phyloP scores from a whole-genome alignment of 37 sponge, comb jelly and placozoan genomes.

The Tethya wilhelma region DNA sequence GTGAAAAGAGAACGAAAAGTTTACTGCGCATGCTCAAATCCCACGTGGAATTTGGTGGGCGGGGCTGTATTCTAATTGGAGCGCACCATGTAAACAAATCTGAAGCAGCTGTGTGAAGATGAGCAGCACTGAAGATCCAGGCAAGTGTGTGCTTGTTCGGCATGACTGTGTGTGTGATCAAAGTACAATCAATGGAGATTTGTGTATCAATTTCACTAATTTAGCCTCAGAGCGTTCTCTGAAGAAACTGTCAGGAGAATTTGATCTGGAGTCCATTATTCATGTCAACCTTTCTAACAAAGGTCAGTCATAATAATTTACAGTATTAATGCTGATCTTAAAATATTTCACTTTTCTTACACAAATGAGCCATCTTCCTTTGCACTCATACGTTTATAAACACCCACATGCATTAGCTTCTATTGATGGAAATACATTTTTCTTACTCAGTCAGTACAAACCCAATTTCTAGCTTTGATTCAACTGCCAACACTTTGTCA shows the following conservation, averaged over 20 bases:
- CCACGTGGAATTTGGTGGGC: neutral
- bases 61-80: neutral
- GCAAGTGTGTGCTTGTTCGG: neutral
- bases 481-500: too few species aligned
- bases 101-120: neutral
- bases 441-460: too few species aligned
- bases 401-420: too few species aligned
- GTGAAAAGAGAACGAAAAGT: neutral
- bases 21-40: slow-evolving; percentile 45
- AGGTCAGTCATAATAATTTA: slow-evolving; percentile 1
- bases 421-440: too few species aligned
- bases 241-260: slow-evolving; percentile 28
- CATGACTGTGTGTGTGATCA: neutral
- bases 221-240: slow-evolving; percentile 7
- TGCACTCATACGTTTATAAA: too few species aligned
- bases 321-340: neutral
- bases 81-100: slow-evolving; percentile 17
- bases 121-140: neutral
- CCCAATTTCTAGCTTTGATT: too few species aligned
- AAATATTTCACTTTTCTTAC: neutral
- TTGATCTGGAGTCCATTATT: slow-evolving; percentile 27
- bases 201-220: neutral
- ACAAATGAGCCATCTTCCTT: too few species aligned
- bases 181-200: too few species aligned
- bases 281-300: slow-evolving; percentile 31